Base-by-base conservation (phyloP, 1,140 invertebrate species). In the Agrilus planipennis region DNA sequence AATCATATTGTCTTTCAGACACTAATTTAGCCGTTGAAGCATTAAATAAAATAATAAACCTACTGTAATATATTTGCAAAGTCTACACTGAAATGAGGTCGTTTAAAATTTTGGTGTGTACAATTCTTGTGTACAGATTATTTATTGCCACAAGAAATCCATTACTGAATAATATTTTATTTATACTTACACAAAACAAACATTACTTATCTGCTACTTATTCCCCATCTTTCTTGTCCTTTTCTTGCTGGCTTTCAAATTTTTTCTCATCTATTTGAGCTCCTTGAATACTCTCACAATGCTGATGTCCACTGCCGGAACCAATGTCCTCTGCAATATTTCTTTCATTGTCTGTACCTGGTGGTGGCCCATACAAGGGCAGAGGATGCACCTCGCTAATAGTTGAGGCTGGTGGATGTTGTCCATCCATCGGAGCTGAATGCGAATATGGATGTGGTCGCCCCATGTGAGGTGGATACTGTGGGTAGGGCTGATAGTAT, bases 401-500 rank as follows among this genome's bases (percentile, higher is more conserved):
- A n/a, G n/a, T n/a, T n/a, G n/a, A n/a, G n/a, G n/a, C n/a, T 1
- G 48, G 41, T 1, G 44, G 48, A 17, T 45, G 46, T 29, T 49
- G 44, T 36, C 34, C 50, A 37, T 43, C 46, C 11, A 35, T 30
- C 7, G 51, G 50, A 25, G 39, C 53, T 32, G 44, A 48, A 14
- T 51, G 49, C 40, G 61, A 57, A 39, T 65, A 64, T 3, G 63
- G 62, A 36, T 74, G 74, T 1, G 70, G 69, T 14, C 68, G 67
- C 45, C 52, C 67, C 64, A 62, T 67, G 4, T 63, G 59, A 27
- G 71, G 39, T 1, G 68, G 61, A 47, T 78, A 77, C 9, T 77
- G 73, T 2, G 72, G 70, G 36, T 70, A 71, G 1, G 67, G 68
- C 37, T 73, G 70, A 55, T 79, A 78, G 44, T 79, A 79, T 0